Evolutionary conservation across 92 coral and sea anemone species (phyloP).

Genomic region (Epizoanthus illoricatus): DNA sequence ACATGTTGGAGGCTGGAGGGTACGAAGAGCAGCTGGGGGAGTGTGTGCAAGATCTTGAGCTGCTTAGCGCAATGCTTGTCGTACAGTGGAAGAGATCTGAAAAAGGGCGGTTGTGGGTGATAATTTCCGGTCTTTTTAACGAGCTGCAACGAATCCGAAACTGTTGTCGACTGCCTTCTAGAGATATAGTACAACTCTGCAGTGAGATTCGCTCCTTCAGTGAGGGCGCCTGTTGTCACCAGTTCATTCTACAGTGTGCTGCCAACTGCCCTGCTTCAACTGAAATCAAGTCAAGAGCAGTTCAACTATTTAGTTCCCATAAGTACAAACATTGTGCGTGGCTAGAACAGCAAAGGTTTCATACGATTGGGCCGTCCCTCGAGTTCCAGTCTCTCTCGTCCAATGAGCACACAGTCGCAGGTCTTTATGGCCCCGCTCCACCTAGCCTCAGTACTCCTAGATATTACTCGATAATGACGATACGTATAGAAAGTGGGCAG

Average conservation of each 20-base stretch:
- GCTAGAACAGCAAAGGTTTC: not conserved
- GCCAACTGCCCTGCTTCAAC: not conserved
- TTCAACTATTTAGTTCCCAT: not conserved
- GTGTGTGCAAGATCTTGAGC: no score
- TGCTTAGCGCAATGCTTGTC: no score
- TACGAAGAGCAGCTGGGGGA: no score
- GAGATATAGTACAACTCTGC: no score
- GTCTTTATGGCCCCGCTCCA: not conserved
- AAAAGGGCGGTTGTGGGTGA: no score
- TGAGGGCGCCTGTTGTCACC: no score
- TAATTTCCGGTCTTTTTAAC: no score
- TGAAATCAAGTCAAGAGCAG: not conserved
- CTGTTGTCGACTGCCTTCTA: no score
- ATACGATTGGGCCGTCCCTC: not conserved
- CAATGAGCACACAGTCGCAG: not conserved
- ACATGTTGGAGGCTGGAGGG: no score
- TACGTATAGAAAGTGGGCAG: not conserved
- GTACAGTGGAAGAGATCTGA: no score
- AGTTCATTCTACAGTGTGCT: not conserved
- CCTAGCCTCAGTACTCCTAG: not conserved
- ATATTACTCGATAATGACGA: not conserved
- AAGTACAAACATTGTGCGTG: not conserved
- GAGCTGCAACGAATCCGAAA: no score
- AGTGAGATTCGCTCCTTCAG: no score
- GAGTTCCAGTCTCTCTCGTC: not conserved